Evolutionary conservation across 2,113 vertebrate species (phyloP).

Genomic region (Neopipo cinnamomea): DNA sequence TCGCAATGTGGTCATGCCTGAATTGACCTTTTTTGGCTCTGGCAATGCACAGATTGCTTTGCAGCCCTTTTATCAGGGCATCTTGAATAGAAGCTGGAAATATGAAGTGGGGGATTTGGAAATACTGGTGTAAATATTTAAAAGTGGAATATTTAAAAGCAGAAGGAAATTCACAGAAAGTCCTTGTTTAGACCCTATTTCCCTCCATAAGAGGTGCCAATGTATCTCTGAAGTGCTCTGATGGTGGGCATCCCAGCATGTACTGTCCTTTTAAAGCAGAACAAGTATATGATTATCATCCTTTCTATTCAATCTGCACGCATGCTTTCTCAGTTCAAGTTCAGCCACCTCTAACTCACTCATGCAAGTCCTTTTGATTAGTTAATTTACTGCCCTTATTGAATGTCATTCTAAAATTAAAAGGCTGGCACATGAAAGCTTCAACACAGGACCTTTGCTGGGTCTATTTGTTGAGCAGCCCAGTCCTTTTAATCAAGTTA

Average conservation of each 20-base stretch:
- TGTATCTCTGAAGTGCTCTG: not conserved
- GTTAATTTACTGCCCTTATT: constrained; percentile 37
- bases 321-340: not conserved
- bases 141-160: not conserved
- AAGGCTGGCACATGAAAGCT: not conserved
- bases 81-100: not conserved
- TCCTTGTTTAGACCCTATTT: not conserved
- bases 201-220: not conserved
- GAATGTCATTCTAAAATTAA: constrained; percentile 56
- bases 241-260: not conserved
- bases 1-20: not conserved
- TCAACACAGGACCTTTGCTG: not conserved
- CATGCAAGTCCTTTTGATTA: not conserved
- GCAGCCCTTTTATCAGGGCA: not conserved
- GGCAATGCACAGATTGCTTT: not conserved
- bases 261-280: not conserved
- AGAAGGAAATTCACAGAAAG: not conserved
- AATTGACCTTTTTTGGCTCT: not conserved
- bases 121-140: not conserved
- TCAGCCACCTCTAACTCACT: not conserved
- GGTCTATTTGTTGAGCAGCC: not conserved
- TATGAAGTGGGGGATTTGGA: not conserved
- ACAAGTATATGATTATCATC: not conserved
- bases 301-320: not conserved
- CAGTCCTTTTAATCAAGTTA: constrained; percentile 47